These are phyloP conservation scores for Phrixothrix hirtus DNA, from an alignment of 2,888 invertebrate species.

Conservation along the genomic window DNA sequence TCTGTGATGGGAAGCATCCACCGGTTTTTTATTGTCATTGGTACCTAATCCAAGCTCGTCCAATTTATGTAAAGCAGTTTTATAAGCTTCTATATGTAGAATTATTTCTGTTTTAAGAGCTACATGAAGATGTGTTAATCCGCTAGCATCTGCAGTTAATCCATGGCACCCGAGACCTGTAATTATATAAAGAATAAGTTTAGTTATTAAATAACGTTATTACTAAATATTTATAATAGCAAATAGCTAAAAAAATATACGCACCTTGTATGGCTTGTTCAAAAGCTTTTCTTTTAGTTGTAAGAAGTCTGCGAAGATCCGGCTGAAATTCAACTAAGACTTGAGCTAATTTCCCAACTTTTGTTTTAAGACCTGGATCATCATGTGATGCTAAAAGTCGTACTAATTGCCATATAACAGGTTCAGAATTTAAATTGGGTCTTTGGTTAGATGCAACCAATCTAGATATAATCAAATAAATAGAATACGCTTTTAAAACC, in stretches of 20 bases:
- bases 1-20: conserved; percentile 86
- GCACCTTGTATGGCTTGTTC: conserved; percentile 84
- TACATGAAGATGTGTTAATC: conserved; percentile 76
- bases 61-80: conserved; percentile 82
- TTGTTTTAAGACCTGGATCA: conserved; percentile 65
- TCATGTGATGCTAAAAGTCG: conserved; percentile 66
- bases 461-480: conserved; percentile 48
- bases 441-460: conserved; percentile 60
- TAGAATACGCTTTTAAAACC: too few species aligned
- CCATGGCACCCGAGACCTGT: conserved; percentile 83
- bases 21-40: conserved; percentile 62
- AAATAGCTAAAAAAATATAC: conserved; percentile 1
- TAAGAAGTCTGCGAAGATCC: conserved; percentile 67
- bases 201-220: too few species aligned
- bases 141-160: conserved; percentile 67
- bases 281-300: conserved; percentile 70
- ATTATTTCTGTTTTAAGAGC: conserved; percentile 84
- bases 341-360: conserved; percentile 64
- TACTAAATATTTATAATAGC: too few species aligned
- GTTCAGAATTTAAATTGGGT: conserved; percentile 73
- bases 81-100: conserved; percentile 82
- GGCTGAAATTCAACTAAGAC: conserved; percentile 68
- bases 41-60: conserved; percentile 71
- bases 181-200: too few species aligned
- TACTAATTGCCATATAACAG: conserved; percentile 85